Percentiles rank a stretch among this genome's conserved stretches.
Evolutionary conservation across 2,797 vertebrate species (phyloP).

Genomic region (Paratrypauchen microcephalus): DNA sequence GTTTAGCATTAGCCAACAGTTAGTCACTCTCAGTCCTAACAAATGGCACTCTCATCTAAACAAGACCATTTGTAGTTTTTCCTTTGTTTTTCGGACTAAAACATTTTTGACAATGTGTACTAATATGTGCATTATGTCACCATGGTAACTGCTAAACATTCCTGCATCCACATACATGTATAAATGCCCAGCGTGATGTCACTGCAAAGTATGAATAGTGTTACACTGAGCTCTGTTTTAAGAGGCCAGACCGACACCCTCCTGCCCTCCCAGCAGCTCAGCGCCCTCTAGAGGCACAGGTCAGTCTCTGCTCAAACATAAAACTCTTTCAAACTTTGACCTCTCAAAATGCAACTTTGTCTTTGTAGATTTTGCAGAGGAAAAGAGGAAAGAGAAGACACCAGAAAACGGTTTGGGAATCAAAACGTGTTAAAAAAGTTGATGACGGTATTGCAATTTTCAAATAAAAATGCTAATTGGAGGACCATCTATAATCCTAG

Average conservation of each 20-base stretch:
- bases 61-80: too few species aligned
- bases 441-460: too few species aligned
- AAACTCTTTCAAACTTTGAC: not conserved
- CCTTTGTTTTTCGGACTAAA: too few species aligned
- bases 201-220: not conserved
- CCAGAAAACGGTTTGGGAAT: slow-evolving; percentile 37
- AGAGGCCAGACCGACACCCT: not conserved
- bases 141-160: too few species aligned
- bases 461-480: not conserved
- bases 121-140: too few species aligned
- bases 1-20: not conserved
- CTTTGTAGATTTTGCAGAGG: slow-evolving; percentile 28
- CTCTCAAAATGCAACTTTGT: not conserved
- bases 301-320: not conserved
- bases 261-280: not conserved
- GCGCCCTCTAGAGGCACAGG: not conserved
- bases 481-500: not conserved
- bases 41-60: too few species aligned
- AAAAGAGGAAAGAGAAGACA: slow-evolving; percentile 13
- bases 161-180: too few species aligned
- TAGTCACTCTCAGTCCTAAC: too few species aligned
- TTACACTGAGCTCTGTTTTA: not conserved
- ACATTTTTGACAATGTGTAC: too few species aligned
- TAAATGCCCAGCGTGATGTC: too few species aligned
- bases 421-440: not conserved